Base-by-base conservation (phyloP, 2,888 invertebrate genomes). In the Aromia moschata region DNA sequence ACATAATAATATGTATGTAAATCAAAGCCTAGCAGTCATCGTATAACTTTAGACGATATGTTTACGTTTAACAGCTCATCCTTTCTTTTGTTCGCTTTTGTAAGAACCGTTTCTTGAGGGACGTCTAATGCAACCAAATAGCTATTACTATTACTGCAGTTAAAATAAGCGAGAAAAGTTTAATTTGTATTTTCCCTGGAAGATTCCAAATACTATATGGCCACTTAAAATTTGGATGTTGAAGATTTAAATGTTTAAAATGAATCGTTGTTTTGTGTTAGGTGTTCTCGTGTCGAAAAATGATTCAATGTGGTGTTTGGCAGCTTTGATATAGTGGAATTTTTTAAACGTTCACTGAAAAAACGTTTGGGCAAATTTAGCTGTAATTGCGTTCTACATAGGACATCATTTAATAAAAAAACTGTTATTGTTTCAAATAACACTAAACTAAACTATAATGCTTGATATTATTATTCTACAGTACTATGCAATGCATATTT, bases 1-100 rank as follows among this genome's bases (percentile, higher is more conserved):
- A 62, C 59, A 59, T 55, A 25, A n/a, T n/a, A n/a, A 25, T 9
- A 62, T 62, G 60, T 60, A 60, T 55, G 55, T 55, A 45, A 55
- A 45, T 12, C 54, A 55, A 38, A 55, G 55, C 55, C 45, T 55
- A 55, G 55, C 44, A 37, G 37, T 53, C 41, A 38, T 52, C 25
- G 40, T 53, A 41, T 37, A 46, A 46, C 33, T 41, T 41, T 52
- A 52, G 40, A 52, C 51, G 41, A 41, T 52, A 52, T 37, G 46
- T 49, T 49, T 52, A 31, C 40, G 30, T 52, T 52, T 52, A 25
- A 17, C 37, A 31, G 37, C 41, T 52, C 25, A 41, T 40, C 40
- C 11, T 11, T n/a, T n/a, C 18, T 30, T 25, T 37, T 38, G 30
- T n/a, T 12, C 12, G 51, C 41, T 52, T 52, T 15, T 41, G 3